Conservation (phyloP, 2,888 invertebrate genomes). For the Noctua comes region DNA sequence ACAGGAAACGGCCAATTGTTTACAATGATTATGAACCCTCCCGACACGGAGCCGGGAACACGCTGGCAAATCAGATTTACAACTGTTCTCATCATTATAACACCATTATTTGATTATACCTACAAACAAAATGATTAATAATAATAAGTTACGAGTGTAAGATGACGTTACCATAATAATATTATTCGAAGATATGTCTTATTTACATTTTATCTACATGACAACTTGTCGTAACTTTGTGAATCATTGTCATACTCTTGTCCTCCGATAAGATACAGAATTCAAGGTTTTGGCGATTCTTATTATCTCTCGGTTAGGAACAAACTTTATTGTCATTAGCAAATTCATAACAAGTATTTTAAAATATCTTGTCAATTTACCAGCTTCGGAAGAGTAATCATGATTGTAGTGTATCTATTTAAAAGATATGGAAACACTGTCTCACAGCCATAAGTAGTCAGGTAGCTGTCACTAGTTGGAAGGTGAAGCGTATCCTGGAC, state of each 20-base stretch:
- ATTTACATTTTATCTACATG: constrained; percentile 53
- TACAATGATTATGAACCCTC: constrained; percentile 65
- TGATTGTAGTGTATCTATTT: neutral
- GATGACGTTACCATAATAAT: constrained; percentile 27
- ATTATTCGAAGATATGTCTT: constrained; percentile 29
- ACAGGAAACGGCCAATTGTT: constrained; percentile 68
- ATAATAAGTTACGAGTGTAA: neutral
- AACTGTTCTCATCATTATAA: constrained; percentile 22
- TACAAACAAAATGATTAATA: constrained; percentile 9
- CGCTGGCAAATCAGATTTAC: constrained; percentile 35
- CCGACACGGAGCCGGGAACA: constrained; percentile 32
- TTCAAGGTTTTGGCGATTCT: constrained; percentile 47
- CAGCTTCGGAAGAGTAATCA: neutral
- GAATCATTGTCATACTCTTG: constrained; percentile 50
- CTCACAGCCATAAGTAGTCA: no score
- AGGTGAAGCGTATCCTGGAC: no score
- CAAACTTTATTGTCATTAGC: constrained; percentile 7
- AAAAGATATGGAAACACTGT: no score
- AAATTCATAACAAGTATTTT: constrained; percentile 10
- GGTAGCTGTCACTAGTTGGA: no score
- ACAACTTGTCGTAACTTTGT: constrained; percentile 43
- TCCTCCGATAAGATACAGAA: constrained; percentile 55
- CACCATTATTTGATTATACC: constrained; percentile 16
- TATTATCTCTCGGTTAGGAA: constrained; percentile 35
- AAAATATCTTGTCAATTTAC: neutral